Conservation (phyloP, 1,140 invertebrate genomes). For the Atopsyche davidsoni region DNA sequence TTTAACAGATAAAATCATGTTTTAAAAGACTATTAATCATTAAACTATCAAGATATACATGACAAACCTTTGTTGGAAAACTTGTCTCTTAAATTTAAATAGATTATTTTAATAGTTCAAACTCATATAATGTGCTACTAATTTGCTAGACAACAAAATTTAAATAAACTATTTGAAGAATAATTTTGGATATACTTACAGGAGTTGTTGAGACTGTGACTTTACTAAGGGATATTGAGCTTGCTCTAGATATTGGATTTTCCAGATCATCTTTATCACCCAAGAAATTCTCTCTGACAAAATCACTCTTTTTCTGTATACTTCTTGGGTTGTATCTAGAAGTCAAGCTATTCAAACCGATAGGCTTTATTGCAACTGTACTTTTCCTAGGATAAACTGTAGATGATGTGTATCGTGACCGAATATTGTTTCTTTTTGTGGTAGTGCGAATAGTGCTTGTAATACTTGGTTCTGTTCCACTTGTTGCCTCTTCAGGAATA, state of each 20-base stretch:
- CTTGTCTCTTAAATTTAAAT: no score
- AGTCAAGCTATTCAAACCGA: conserved; percentile 13
- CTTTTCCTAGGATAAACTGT: conserved; percentile 10
- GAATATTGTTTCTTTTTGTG: conserved; percentile 7
- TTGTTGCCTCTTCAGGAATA: background rate
- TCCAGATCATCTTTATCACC: conserved; percentile 12
- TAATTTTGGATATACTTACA: no score
- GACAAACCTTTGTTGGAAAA: no score
- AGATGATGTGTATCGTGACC: conserved; percentile 14
- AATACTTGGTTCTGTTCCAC: background rate
- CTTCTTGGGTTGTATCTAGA: conserved; percentile 17
- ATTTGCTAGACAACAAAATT: no score
- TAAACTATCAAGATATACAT: no score
- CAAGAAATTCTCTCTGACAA: conserved; percentile 12
- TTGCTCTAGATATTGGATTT: background rate
- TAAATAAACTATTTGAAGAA: no score
- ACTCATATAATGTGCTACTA: no score
- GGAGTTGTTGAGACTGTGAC: background rate
- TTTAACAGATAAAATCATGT: no score
- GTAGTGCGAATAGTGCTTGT: no score
- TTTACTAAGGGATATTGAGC: background rate
- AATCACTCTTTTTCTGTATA: conserved; percentile 22
- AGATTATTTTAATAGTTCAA: no score
- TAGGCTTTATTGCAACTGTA: conserved; percentile 18
- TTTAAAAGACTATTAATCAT: no score